A percentile compares a stretch with the other conserved stretches of the same genome.
These are phyloP conservation scores for Gadus macrocephalus DNA, from an alignment of 2,113 vertebrate species.

Conservation along the genomic window DNA sequence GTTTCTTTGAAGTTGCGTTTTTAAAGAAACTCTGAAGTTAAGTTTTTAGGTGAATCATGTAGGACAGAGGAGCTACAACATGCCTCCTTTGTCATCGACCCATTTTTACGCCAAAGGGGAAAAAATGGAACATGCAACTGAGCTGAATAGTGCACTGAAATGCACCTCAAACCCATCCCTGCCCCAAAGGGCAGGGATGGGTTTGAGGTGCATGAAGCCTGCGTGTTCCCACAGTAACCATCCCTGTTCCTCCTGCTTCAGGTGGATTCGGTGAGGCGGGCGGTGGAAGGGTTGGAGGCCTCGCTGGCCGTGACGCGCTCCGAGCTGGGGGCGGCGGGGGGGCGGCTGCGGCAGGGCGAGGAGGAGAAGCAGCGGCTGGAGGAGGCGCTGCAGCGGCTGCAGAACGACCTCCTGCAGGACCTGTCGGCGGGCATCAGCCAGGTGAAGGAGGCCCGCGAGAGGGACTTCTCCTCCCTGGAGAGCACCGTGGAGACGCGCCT, in stretches of 20 bases:
- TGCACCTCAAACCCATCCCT: too few species aligned
- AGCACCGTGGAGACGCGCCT: constrained; percentile 87
- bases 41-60: too few species aligned
- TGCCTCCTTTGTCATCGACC: too few species aligned
- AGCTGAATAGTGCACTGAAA: too few species aligned
- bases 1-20: too few species aligned
- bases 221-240: too few species aligned
- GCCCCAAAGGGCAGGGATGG: too few species aligned
- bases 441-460: constrained; percentile 85
- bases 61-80: too few species aligned
- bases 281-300: constrained; percentile 79
- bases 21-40: too few species aligned
- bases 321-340: constrained; percentile 77
- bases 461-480: constrained; percentile 88
- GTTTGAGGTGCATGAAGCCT: too few species aligned
- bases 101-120: too few species aligned
- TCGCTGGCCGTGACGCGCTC: constrained; percentile 75
- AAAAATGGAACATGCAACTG: too few species aligned
- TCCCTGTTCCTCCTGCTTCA: constrained; percentile 34
- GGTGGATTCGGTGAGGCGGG: constrained; percentile 79
- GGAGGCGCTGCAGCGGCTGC: constrained; percentile 89
- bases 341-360: constrained; percentile 80
- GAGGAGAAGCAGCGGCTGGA: constrained; percentile 82
- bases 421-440: constrained; percentile 86
- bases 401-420: constrained; percentile 87